These are phyloP conservation scores for Coccyzus lansbergi DNA, from an alignment of 2,797 vertebrate species.

Conservation along the genomic window DNA sequence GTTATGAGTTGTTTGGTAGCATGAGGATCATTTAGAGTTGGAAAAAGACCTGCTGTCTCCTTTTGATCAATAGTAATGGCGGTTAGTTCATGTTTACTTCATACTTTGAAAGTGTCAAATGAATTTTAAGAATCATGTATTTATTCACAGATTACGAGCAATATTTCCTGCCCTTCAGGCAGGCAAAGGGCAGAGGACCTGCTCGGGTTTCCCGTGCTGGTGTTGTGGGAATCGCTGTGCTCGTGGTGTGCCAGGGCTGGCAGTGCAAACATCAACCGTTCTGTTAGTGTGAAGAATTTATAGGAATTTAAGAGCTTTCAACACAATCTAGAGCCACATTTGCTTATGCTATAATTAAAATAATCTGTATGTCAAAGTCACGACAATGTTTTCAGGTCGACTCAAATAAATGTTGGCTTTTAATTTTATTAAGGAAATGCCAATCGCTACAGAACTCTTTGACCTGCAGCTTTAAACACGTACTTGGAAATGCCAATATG, in stretches of 20 bases:
- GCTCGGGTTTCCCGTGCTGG: rapidly evolving
- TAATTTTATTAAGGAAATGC: neutral
- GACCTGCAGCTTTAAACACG: neutral
- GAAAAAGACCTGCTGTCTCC: neutral
- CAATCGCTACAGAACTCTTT: neutral
- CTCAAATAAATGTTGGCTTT: neutral
- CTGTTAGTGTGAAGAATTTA: neutral
- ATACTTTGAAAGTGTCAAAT: neutral
- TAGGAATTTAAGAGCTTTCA: neutral
- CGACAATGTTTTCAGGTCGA: neutral
- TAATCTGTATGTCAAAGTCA: neutral
- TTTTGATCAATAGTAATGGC: neutral
- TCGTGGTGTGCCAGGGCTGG: rapidly evolving
- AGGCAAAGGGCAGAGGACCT: neutral
- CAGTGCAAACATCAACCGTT: neutral
- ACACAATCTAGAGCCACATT: neutral
- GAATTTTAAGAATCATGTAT: neutral
- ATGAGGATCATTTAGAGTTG: neutral
- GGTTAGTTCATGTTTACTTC: neutral
- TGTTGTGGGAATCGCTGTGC: neutral
- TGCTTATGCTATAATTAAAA: neutral
- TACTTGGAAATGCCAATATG: neutral
- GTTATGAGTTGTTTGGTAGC: neutral
- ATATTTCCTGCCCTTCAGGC: neutral
- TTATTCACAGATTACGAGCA: neutral